These are phyloP conservation scores for Pantherophis alleghaniensis DNA, from an alignment of 2,797 vertebrate genomes.

Conservation along the genomic window DNA sequence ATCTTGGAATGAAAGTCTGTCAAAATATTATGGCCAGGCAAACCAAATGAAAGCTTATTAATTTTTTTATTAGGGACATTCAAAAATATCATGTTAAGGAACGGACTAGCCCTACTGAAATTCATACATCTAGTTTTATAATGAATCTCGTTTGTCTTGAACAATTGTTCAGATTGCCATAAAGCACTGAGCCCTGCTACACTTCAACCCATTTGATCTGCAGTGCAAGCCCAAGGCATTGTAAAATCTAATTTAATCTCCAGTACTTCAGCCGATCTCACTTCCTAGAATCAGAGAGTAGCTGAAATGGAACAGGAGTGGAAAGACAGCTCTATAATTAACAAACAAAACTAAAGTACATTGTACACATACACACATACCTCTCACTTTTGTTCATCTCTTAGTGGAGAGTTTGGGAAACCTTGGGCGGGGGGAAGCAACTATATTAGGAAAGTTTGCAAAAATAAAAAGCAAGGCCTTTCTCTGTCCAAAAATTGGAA, in stretches of 20 bases:
- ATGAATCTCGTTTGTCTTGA: neutral
- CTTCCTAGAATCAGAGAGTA: neutral
- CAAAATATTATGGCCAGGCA: neutral
- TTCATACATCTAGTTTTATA: neutral
- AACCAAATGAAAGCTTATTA: neutral
- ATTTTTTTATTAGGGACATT: neutral
- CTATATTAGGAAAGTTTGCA: neutral
- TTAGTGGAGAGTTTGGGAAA: neutral
- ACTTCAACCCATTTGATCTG: neutral
- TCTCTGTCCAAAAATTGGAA: neutral
- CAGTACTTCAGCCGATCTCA: neutral
- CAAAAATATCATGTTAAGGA: neutral
- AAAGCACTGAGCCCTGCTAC: neutral
- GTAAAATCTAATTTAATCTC: neutral
- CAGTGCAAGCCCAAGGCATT: neutral
- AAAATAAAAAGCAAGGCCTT: neutral
- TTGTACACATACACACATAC: neutral
- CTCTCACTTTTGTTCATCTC: neutral
- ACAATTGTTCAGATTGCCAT: neutral
- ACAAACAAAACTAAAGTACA: neutral
- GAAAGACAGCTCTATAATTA: neutral
- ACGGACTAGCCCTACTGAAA: fast-evolving
- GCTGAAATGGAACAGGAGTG: neutral
- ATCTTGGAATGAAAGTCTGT: neutral
- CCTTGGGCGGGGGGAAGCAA: neutral